Evolutionary conservation across 2,888 invertebrate genomes (phyloP), one percentile per base, ranked within the genome.

Genomic region (Acronicta alni): DNA sequence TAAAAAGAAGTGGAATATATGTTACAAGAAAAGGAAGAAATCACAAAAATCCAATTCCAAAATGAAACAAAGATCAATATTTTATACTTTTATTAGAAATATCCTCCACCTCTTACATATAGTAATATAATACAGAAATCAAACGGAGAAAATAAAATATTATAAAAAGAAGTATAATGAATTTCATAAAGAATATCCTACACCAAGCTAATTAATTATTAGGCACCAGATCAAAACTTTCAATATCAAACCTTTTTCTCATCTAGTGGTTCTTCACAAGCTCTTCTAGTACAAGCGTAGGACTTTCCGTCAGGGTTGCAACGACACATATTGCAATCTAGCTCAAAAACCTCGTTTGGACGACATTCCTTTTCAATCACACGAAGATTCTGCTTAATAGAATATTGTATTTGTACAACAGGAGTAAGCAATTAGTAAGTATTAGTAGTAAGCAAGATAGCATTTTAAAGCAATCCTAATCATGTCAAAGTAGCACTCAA

Each of bases 321-420:
- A 15, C 93, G 90, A 75, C 96, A 96, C 80, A 91, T 94, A 75
- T 95, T 95, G 83, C 95, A 95, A 54, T 95, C 95, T 58, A 94
- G 57, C 70, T 92, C 92, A 73, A 95, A 95, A 6, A 94, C 91
- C 73, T 95, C 95, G 48, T 93, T 88, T 0, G 95, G 95, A 0
- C 89, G 91, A 78, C 95, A 95, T 20, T 85, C 75, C 23, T 83
- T 84, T 49, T 82, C 83, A 16, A 88, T 77, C 23, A 84, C 77
- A 9, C 87, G 85, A 4, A 89, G 80, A 54, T 87, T 84, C 84
- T 91, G 81, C 55, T 80, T 67, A 15, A 35, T 51, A 54, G 48
- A 48, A 42, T 10, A 20, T 20, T 23, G 15, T 38, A 12, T 17
- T 55, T 8, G 23, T n/a, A 6, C 7, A n/a, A 16, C 16, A 16